Evolutionary conservation across 2,888 invertebrate species (phyloP).

Genomic region (Ganaspis brasiliensis): DNA sequence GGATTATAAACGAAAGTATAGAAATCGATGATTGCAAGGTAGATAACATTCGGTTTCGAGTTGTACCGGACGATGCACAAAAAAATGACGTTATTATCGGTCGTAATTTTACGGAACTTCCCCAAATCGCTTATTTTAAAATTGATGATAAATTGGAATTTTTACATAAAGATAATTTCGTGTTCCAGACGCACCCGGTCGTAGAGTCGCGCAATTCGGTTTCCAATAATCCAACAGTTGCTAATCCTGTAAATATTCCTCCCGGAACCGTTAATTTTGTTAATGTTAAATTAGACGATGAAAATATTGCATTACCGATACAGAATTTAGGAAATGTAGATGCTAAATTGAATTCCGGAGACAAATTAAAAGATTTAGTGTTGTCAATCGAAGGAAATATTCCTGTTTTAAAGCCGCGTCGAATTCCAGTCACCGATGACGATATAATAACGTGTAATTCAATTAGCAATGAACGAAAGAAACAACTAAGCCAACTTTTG

Average conservation of each 20-base stretch:
- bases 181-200: background rate
- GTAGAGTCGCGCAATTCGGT: background rate
- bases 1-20: no score
- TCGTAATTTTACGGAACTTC: constrained; percentile 41
- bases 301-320: background rate
- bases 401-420: background rate
- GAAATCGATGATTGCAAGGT: no score
- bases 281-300: background rate
- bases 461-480: background rate
- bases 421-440: background rate
- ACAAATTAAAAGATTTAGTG: background rate
- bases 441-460: background rate
- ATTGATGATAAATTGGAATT: constrained; percentile 34
- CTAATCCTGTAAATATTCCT: background rate
- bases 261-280: background rate
- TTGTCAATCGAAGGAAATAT: background rate
- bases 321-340: background rate
- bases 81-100: constrained; percentile 5
- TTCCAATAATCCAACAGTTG: background rate
- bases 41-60: constrained; percentile 1
- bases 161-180: background rate
- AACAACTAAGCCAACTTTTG: background rate
- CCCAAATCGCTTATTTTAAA: constrained; percentile 12
- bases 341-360: background rate
- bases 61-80: constrained; percentile 32